These are phyloP conservation scores for Rousettus leschenaultii DNA, from an alignment of 2,113 vertebrate species.

Conservation along the genomic window DNA sequence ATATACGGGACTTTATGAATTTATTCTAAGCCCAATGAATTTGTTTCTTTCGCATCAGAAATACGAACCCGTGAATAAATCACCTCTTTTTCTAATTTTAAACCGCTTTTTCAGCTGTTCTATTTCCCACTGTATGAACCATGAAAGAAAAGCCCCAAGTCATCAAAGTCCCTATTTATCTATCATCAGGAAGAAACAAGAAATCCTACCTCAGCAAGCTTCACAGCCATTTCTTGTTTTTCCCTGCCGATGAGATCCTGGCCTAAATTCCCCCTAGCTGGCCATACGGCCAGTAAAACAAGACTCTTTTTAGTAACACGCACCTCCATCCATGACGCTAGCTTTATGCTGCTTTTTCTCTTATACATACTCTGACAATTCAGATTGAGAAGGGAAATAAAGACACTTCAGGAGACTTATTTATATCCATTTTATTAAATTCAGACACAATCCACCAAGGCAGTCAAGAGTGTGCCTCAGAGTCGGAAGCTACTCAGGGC, in stretches of 20 bases:
- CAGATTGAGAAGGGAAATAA: neutral
- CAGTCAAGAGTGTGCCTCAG: neutral
- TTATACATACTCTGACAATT: neutral
- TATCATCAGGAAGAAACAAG: slow-evolving; percentile 13
- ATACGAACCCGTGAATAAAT: slow-evolving; percentile 23
- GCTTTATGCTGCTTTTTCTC: neutral
- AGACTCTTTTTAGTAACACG: neutral
- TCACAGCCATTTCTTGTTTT: neutral
- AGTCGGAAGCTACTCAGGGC: neutral
- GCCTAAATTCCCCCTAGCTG: neutral
- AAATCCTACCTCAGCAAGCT: slow-evolving; percentile 18
- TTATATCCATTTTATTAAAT: neutral
- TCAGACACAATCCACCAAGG: neutral
- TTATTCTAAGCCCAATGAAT: neutral
- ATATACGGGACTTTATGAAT: neutral
- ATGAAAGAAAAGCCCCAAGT: slow-evolving; percentile 47
- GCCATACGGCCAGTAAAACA: neutral
- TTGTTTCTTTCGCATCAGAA: slow-evolving; percentile 12
- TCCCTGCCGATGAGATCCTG: neutral
- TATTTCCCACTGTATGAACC: slow-evolving; percentile 5
- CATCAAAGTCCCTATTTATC: slow-evolving; percentile 51
- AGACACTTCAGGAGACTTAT: neutral
- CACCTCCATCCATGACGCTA: neutral
- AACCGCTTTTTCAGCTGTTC: neutral
- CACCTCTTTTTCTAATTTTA: slow-evolving; percentile 14